These are phyloP conservation scores for Ormyrus rosae DNA, from an alignment of 2,888 invertebrate genomes.

Conservation along the genomic window DNA sequence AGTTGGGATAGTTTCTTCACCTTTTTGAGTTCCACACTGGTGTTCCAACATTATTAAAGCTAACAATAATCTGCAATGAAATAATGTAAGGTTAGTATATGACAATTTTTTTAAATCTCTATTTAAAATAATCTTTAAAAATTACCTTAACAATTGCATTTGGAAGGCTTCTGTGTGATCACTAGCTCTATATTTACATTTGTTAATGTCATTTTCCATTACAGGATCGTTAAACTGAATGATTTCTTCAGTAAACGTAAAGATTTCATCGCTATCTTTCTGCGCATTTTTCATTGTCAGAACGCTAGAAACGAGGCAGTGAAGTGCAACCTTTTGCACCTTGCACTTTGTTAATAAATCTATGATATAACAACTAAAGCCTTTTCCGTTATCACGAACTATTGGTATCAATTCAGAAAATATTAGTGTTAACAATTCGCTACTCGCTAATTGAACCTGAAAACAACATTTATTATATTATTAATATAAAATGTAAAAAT, in stretches of 20 bases:
- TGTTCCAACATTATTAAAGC: conserved; percentile 87
- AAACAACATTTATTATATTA: conserved; percentile 17
- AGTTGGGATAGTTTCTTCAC: conserved; percentile 71
- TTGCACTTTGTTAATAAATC: conserved; percentile 87
- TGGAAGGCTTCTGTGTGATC: conserved; percentile 84
- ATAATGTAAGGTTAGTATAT: not conserved
- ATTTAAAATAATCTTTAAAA: not conserved
- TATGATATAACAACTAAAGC: conserved; percentile 86
- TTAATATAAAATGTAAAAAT: not conserved
- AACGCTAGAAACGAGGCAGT: conserved; percentile 87
- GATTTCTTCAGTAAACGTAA: conserved; percentile 85
- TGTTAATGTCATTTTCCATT: conserved; percentile 74
- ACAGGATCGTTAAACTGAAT: conserved; percentile 84
- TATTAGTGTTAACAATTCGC: conserved; percentile 84
- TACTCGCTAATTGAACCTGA: conserved; percentile 85
- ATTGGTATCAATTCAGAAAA: conserved; percentile 85
- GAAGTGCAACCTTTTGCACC: conserved; percentile 89
- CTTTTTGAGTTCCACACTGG: conserved; percentile 80
- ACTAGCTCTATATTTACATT: conserved; percentile 79
- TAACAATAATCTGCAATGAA: conserved; percentile 78
- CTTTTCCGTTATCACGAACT: conserved; percentile 86
- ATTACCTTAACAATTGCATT: conserved; percentile 80
- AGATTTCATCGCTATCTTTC: conserved; percentile 75
- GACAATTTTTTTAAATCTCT: too few species aligned
- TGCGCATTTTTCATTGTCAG: conserved; percentile 77